Evolutionary conservation across 2,797 vertebrate genomes (phyloP).

Genomic region (Podarcis siculus): DNA sequence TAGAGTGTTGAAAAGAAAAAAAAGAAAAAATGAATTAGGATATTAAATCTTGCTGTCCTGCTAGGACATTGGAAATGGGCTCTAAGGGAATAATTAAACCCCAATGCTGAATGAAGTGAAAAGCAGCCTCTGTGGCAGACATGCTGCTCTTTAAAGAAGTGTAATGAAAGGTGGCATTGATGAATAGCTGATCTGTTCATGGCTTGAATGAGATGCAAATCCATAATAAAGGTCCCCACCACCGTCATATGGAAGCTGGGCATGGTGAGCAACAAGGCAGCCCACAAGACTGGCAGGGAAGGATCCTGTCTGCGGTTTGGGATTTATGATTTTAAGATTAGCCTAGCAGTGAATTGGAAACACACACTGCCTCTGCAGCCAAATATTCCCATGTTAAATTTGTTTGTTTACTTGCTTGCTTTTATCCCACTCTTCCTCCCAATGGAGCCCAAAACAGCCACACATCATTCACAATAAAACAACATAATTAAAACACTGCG

Average conservation of each 20-base stretch:
- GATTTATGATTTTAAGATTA: background rate
- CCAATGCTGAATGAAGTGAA: background rate
- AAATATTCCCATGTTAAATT: background rate
- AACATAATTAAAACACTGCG: too few species aligned
- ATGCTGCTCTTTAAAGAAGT: background rate
- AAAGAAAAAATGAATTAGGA: conserved; percentile 40
- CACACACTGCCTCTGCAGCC: background rate
- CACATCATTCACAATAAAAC: too few species aligned
- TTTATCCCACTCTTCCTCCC: too few species aligned
- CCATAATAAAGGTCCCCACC: conserved; percentile 5
- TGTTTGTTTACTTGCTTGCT: background rate
- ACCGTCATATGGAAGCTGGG: background rate
- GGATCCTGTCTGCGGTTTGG: fast-evolving
- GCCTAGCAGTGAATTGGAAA: background rate
- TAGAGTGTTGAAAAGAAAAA: conserved; percentile 41
- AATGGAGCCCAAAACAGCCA: too few species aligned
- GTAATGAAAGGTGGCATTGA: conserved; percentile 39
- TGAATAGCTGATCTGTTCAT: conserved; percentile 28
- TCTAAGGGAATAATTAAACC: conserved; percentile 48
- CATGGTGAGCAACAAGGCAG: background rate
- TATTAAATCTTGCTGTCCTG: conserved; percentile 73
- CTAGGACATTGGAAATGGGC: conserved; percentile 34
- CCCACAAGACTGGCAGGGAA: background rate
- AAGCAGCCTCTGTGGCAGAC: background rate
- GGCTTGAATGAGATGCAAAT: conserved; percentile 50